A percentile compares a stretch with the other conserved stretches of the same genome.
phyloP scores from a whole-genome alignment of 2,113 vertebrate genomes.

The Mirounga angustirostris region DNA sequence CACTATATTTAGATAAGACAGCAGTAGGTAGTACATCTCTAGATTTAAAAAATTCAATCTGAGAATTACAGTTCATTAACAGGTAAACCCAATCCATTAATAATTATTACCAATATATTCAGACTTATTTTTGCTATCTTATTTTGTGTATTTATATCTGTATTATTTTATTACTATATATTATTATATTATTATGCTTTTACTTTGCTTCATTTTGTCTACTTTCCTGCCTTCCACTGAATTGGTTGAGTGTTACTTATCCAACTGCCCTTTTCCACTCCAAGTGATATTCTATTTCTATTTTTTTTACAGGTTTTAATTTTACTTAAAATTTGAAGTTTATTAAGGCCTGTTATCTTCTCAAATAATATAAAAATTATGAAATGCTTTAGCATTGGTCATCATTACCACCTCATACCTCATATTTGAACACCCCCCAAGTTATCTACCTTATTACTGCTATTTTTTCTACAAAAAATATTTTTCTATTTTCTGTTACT shows the following conservation, averaged over 20 bases:
- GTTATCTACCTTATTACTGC: neutral
- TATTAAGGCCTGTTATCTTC: neutral
- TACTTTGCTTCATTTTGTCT: constrained; percentile 33
- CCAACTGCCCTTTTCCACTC: neutral
- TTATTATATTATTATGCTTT: neutral
- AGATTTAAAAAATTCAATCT: neutral
- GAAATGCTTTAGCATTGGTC: neutral
- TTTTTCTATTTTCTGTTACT: neutral
- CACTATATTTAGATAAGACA: neutral
- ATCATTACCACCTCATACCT: neutral
- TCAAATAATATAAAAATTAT: constrained; percentile 9
- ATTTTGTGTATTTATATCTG: neutral
- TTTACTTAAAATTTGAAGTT: neutral
- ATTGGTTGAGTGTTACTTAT: neutral
- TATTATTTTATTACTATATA: neutral
- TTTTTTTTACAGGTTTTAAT: neutral
- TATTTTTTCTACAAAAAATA: neutral
- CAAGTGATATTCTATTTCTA: constrained; percentile 8
- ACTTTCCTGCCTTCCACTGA: neutral
- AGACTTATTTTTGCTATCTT: neutral
- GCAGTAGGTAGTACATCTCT: neutral
- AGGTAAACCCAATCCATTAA: neutral
- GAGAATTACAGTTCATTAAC: neutral
- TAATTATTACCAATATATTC: neutral
- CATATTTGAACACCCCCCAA: neutral